Conservation (phyloP, 1,140 invertebrate species). For the Aphidius gifuensis region DNA sequence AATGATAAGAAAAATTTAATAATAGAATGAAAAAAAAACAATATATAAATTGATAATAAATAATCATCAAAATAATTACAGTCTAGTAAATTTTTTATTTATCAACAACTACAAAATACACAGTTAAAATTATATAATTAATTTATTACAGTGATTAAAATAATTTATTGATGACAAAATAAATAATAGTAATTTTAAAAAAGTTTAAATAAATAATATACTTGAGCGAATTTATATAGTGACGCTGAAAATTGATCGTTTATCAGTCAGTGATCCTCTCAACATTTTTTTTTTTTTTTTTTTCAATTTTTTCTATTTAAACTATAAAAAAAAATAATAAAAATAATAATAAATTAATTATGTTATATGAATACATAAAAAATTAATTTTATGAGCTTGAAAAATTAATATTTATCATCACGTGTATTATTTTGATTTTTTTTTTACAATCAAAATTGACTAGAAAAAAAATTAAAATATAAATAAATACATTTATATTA, state of each 20-base stretch:
- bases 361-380: background rate
- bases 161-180: background rate
- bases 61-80: background rate
- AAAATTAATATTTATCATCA: background rate
- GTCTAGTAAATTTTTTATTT: slow-evolving; percentile 28
- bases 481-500: slow-evolving; percentile 29
- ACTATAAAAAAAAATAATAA: no score
- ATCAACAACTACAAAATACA: slow-evolving; percentile 30
- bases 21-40: no score
- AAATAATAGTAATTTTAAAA: background rate
- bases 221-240: slow-evolving; percentile 8
- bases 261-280: slow-evolving; percentile 13
- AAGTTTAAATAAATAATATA: slow-evolving; percentile 11
- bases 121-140: slow-evolving; percentile 22
- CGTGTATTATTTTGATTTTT: background rate
- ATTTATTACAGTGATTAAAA: slow-evolving; percentile 14
- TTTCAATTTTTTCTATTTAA: no score
- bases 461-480: slow-evolving; percentile 26
- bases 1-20: no score
- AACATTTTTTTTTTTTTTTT: no score
- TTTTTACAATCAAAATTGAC: slow-evolving; percentile 29
- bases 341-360: no score
- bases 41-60: no score
- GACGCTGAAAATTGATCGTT: slow-evolving; percentile 5
- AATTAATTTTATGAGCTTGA: background rate